Percentiles rank a stretch among this genome's conserved stretches.
phyloP scores from a whole-genome alignment of 92 coral and sea anemone genomes.

The Phenganax subtilis region DNA sequence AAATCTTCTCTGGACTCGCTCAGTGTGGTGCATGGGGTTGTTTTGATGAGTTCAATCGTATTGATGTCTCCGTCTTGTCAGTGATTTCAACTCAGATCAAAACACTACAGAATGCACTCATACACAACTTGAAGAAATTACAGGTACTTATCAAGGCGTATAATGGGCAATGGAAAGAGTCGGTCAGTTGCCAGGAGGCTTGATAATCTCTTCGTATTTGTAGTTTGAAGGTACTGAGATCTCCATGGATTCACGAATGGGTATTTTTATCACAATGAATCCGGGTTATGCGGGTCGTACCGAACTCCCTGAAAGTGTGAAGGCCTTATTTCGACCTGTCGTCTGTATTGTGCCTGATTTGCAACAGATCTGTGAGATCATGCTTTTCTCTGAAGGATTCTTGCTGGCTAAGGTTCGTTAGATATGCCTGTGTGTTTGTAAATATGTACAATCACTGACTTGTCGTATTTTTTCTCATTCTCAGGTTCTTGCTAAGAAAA shows the following conservation, averaged over 20 bases:
- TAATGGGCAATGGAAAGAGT: background rate
- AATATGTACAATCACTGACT: background rate
- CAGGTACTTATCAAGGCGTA: conserved; percentile 54
- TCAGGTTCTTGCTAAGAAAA: conserved; percentile 66
- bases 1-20: conserved; percentile 95
- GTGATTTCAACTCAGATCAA: conserved; percentile 97
- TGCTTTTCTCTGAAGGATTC: conserved; percentile 98
- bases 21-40: conserved; percentile 99
- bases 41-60: conserved; percentile 99
- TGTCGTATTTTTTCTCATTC: conserved; percentile 44
- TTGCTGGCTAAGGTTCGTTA: conserved; percentile 77
- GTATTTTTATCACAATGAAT: conserved; percentile 96
- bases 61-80: conserved; percentile 93
- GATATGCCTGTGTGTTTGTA: background rate
- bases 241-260: conserved; percentile 88
- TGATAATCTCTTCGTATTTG: background rate
- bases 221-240: conserved; percentile 99
- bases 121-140: conserved; percentile 80
- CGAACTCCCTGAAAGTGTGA: conserved; percentile 98
- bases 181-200: background rate
- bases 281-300: conserved; percentile 99
- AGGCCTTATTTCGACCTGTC: conserved; percentile 94
- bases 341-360: conserved; percentile 94
- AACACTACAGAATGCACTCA: conserved; percentile 84
- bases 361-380: conserved; percentile 97